Conservation (phyloP, 2,113 vertebrate genomes). For the Lophochroa leadbeateri region DNA sequence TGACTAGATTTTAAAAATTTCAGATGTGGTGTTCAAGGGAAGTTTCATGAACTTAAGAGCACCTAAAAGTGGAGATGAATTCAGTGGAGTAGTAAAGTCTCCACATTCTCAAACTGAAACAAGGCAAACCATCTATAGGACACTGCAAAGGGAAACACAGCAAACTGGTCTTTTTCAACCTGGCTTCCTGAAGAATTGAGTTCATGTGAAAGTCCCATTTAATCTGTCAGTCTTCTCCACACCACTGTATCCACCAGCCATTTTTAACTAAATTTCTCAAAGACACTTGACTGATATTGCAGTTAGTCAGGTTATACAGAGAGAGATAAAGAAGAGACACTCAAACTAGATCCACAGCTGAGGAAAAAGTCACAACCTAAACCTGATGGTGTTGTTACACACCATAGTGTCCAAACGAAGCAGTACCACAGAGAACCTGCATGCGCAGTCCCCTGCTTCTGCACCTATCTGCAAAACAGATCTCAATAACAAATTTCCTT, state of each 20-base stretch:
- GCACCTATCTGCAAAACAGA: not conserved
- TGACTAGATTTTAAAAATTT: not conserved
- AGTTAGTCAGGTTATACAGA: not conserved
- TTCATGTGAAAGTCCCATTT: not conserved
- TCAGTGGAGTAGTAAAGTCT: not conserved
- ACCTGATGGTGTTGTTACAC: accelerated
- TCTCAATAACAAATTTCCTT: not conserved
- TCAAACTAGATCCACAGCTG: not conserved
- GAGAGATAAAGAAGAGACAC: not conserved
- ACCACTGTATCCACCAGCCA: not conserved
- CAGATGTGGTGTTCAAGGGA: not conserved
- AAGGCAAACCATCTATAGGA: not conserved
- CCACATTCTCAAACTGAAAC: not conserved
- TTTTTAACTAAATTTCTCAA: not conserved
- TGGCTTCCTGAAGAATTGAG: not conserved
- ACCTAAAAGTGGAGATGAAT: not conserved
- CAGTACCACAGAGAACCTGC: accelerated
- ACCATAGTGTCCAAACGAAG: not conserved
- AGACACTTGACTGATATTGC: not conserved
- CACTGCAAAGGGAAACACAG: not conserved
- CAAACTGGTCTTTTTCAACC: not conserved
- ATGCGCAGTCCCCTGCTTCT: not conserved
- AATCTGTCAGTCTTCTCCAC: not conserved
- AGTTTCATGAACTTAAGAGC: not conserved
- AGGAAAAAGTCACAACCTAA: not conserved